Percentiles rank a stretch among this genome's conserved stretches.
Evolutionary conservation across 2,888 invertebrate genomes (phyloP).

Genomic region (Aporophyla nigra): DNA sequence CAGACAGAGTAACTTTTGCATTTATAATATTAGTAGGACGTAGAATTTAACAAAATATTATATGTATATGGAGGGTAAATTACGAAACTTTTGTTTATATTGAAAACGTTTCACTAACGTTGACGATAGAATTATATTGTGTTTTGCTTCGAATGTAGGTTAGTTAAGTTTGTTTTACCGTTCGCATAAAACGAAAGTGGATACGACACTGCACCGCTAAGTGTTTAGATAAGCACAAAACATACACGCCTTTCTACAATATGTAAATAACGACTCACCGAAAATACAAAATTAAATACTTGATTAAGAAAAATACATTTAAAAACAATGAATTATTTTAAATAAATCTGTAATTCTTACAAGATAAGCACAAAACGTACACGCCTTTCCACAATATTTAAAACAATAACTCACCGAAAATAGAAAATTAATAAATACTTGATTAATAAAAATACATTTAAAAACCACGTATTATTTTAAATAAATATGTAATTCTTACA

Average conservation of each 20-base stretch:
- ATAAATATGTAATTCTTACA: conserved; percentile 47
- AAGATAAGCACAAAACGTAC: conserved; percentile 12
- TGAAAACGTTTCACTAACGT: background rate
- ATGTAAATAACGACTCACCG: conserved; percentile 26
- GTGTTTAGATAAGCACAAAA: conserved; percentile 16
- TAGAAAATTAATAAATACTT: background rate
- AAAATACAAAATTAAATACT: background rate
- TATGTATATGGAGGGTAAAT: background rate
- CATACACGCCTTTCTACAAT: conserved; percentile 15
- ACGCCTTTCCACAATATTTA: conserved; percentile 16
- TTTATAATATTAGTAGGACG: no score
- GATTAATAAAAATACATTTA: background rate
- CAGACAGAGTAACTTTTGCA: no score
- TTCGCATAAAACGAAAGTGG: conserved; percentile 36
- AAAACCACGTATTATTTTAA: background rate
- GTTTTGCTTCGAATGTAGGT: conserved; percentile 36
- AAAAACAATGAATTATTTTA: background rate
- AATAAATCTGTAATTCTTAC: conserved; percentile 46
- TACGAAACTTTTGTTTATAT: background rate
- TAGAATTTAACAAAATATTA: background rate
- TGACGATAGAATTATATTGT: conserved; percentile 1
- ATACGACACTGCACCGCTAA: conserved; percentile 5
- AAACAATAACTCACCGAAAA: conserved; percentile 33
- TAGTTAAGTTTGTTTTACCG: conserved; percentile 5
- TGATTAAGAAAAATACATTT: background rate